Base-by-base conservation (phyloP, 2,797 vertebrate genomes). In the Glossophaga mutica region DNA sequence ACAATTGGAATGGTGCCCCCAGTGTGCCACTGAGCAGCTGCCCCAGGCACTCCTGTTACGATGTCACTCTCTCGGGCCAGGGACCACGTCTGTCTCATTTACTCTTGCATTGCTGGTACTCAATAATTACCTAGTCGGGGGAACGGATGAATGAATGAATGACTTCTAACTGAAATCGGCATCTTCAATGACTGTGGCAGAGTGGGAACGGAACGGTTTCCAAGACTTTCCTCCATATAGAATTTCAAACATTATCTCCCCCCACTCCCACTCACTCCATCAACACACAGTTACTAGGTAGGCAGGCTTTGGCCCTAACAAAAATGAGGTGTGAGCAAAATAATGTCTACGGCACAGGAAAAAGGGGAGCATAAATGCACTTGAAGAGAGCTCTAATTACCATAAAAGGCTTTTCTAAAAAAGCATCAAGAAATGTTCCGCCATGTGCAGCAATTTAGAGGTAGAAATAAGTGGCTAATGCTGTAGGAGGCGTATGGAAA, bases 341-440 rank as follows among this genome's bases (percentile, higher is more conserved):
- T 91, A 95, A 96, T 34, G 67, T 91, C 94, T 95, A 82, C 12
- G 34, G 67, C 73, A 91, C 32, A 55, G 94, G 81, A 74, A 85
- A 96, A 87, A 74, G 76, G 74, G 68, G 76, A 74, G 55, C 81
- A 81, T 70, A 95, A 93, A 95, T 95, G 94, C 42, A 67, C 84
- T 91, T 79, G 76, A 97, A 95, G 96, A 95, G 90, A 97, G 87
- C 94, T 97, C 67, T 97, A 97, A 97, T 97, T 97, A 97, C 76
- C 91, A 93, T 95, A 97, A 96, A 96, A 87, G 73, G 83, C 78
- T 95, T 96, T 84, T 76, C 88, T 97, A 73, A 95, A 90, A 97
- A 85, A 94, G 65, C 62, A 70, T 77, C 90, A 82, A 97, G 95
- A 79, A 93, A 91, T 55, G 42, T 44, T 94, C 92, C n/a, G 44